Percentiles rank a stretch among this genome's conserved stretches.
Conservation (phyloP, 2,113 vertebrate genomes). For the Ariopsis seemanni region DNA sequence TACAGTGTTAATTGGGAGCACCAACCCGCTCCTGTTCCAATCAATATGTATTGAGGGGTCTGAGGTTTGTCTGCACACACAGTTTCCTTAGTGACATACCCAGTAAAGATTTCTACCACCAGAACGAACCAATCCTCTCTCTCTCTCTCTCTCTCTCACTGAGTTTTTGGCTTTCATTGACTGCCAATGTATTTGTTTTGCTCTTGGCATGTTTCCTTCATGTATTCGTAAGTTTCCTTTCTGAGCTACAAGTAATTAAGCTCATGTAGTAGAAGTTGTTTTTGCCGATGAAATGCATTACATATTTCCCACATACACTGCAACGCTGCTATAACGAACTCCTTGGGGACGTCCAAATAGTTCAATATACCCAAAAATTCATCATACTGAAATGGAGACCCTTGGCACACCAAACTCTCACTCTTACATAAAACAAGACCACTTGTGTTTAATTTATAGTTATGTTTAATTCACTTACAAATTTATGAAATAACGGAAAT, state of each 20-base stretch:
- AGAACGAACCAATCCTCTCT: not conserved
- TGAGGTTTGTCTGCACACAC: conserved; percentile 30
- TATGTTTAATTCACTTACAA: too few species aligned
- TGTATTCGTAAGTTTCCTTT: conserved; percentile 24
- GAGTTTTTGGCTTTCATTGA: conserved; percentile 23
- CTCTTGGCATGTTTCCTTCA: conserved; percentile 36
- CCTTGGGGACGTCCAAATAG: too few species aligned
- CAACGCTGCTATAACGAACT: too few species aligned
- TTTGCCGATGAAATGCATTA: not conserved
- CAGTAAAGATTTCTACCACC: conserved; percentile 45
- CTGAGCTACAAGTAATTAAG: conserved; percentile 25
- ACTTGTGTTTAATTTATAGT: too few species aligned
- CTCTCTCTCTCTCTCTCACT: not conserved
- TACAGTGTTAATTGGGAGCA: conserved; percentile 56
- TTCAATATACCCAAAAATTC: too few species aligned
- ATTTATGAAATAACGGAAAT: too few species aligned
- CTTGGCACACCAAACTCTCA: too few species aligned
- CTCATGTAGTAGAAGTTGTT: not conserved
- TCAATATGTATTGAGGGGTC: conserved; percentile 46
- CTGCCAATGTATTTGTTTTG: conserved; percentile 42
- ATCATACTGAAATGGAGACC: too few species aligned
- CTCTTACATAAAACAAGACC: too few species aligned
- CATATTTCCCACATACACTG: not conserved
- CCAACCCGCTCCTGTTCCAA: conserved; percentile 43
- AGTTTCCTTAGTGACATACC: conserved; percentile 39